A percentile compares a stretch with the other conserved stretches of the same genome.
Conservation (phyloP, 1,140 invertebrate genomes). For the Drosophila erecta region DNA sequence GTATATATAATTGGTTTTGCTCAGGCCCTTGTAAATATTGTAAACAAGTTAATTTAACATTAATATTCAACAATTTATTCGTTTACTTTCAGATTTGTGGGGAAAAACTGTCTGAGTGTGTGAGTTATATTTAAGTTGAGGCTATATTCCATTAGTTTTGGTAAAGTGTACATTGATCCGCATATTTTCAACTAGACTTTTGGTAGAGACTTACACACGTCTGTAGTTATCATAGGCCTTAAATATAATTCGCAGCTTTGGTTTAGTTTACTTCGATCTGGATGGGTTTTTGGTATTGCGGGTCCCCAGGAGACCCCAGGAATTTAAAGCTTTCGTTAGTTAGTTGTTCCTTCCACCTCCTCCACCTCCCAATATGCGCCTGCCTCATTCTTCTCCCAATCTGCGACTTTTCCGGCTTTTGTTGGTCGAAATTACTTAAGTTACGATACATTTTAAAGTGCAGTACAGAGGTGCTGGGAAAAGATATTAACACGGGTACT, state of each 20-base stretch:
- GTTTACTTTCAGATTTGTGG: constrained; percentile 7
- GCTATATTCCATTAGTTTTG: constrained; percentile 7
- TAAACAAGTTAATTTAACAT: constrained; percentile 45
- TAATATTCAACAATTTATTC: constrained; percentile 28
- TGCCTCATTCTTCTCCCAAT: not conserved
- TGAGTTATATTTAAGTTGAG: constrained; percentile 10
- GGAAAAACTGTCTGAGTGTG: constrained; percentile 12
- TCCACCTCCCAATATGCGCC: not conserved
- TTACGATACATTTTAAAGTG: constrained; percentile 8
- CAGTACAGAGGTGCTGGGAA: constrained; percentile 1
- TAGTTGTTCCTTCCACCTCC: constrained; percentile 49
- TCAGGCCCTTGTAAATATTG: constrained; percentile 53
- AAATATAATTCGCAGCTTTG: constrained; percentile 45
- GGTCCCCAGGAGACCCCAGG: constrained; percentile 21
- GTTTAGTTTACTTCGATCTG: constrained; percentile 56
- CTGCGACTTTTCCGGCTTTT: constrained; percentile 7
- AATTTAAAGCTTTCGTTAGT: constrained; percentile 78
- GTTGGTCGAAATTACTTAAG: constrained; percentile 43
- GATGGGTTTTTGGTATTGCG: constrained; percentile 55
- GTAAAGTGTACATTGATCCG: constrained; percentile 60
- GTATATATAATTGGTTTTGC: constrained; percentile 41
- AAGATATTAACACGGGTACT: not conserved
- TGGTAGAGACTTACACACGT: constrained; percentile 24
- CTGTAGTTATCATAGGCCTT: constrained; percentile 48
- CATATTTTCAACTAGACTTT: constrained; percentile 60